A percentile compares a stretch with the other conserved stretches of the same genome.
These are phyloP conservation scores for Paraescarpia echinospica DNA, from an alignment of 1,140 invertebrate species.

Conservation along the genomic window DNA sequence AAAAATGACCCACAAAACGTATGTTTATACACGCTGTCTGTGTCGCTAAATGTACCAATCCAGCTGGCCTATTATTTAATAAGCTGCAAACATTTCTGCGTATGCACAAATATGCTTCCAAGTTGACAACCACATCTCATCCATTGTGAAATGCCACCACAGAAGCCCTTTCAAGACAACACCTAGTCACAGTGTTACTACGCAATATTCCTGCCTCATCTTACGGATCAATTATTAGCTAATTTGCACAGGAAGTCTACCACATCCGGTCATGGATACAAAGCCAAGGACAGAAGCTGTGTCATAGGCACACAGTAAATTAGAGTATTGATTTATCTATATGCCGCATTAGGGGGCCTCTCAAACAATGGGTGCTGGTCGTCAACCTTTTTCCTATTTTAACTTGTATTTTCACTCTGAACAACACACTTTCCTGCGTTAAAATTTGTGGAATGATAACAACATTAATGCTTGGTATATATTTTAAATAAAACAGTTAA, in stretches of 20 bases:
- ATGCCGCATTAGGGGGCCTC: neutral
- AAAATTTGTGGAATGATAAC: no score
- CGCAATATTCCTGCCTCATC: neutral
- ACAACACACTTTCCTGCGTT: no score
- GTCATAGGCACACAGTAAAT: neutral
- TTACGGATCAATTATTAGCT: neutral
- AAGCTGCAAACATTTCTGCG: neutral
- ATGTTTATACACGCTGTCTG: neutral
- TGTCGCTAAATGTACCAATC: neutral
- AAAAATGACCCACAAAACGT: neutral
- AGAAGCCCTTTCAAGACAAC: neutral
- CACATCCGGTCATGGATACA: neutral
- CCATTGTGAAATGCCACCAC: neutral
- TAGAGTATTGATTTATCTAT: neutral
- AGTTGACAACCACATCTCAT: neutral
- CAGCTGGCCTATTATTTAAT: neutral
- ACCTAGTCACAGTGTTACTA: neutral
- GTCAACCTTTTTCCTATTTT: no score
- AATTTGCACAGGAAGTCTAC: neutral
- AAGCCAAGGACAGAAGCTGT: neutral
- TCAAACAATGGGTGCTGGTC: neutral
- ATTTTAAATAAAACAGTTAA: no score
- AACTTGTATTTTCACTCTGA: no score
- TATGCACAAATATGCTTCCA: neutral
- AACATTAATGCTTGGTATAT: no score